A percentile compares a stretch with the other conserved stretches of the same genome.
Evolutionary conservation across 2,888 invertebrate species (phyloP).

Genomic region (Myopa testacea): DNA sequence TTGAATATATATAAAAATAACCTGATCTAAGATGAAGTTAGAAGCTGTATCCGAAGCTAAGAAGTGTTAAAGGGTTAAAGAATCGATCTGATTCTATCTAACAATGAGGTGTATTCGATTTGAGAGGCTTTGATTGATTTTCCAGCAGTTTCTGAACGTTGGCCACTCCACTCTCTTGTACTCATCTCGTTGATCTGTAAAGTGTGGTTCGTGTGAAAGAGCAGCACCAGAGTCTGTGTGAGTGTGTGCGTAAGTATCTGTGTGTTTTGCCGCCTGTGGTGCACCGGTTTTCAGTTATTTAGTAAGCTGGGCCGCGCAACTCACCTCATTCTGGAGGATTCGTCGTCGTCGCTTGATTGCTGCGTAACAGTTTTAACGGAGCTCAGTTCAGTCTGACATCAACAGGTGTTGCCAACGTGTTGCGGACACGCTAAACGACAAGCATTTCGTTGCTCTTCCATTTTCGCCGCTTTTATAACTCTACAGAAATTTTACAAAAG

Average conservation of each 20-base stretch:
- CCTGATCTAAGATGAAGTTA: no score
- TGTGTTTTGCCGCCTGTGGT: not conserved
- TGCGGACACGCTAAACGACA: slow-evolving; percentile 40
- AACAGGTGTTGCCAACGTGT: slow-evolving; percentile 59
- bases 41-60: no score
- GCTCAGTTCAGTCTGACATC: slow-evolving; percentile 56
- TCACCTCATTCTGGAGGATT: slow-evolving; percentile 28
- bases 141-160: no score
- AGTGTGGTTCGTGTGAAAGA: no score
- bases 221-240: not conserved
- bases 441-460: not conserved
- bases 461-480: not conserved
- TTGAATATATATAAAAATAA: no score
- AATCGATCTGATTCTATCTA: no score
- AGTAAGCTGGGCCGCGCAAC: not conserved
- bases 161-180: no score
- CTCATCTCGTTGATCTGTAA: no score
- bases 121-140: no score
- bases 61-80: no score
- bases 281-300: not conserved
- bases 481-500: not conserved
- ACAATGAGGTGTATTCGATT: no score
- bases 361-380: slow-evolving; percentile 47
- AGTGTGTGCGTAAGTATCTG: slow-evolving; percentile 5
- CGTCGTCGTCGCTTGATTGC: slow-evolving; percentile 45